Base-by-base conservation (phyloP, 2,113 vertebrate genomes). In the Ceyx melanurus region DNA sequence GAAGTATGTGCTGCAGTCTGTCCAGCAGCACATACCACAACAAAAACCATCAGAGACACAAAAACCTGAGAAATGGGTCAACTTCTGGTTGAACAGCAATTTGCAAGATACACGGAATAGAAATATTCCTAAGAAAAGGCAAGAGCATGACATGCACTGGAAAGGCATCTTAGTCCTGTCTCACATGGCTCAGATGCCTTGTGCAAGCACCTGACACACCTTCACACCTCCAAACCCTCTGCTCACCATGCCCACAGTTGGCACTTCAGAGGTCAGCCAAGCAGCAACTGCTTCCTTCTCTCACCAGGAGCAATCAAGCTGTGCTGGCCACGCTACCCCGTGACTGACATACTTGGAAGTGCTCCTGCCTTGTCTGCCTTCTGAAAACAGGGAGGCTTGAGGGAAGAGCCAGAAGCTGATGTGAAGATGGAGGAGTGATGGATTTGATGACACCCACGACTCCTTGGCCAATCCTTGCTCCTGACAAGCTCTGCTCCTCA, bases 361-460 rank as follows among this genome's bases (percentile, higher is more conserved):
- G 25, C 19, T 79, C 23, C 37, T 75, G 79, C 18, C 7, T 79
- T 8, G 42, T 57, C 13, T 0, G 0, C 15, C 29, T 73, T 53
- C 29, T 45, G 7, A 56, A 75, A 68, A 40, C 2, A 5, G 2
- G 9, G 33, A 37, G 37, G n/a, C 29, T 15, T 28, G 28, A 29
- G 43, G 2, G 3, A 33, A 2, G 20, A 46, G 4, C 53, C 0
- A 25, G 43, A 64, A 91, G 72, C 0, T 0, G 28, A 40, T 80
- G 13, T n/a, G 22, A 86, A 23, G 28, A 54, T 6, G 7, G 15
- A 92, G 11, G 22, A 70, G n/a, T 29, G 35, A 65, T 0, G 0
- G 82, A 79, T 65, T 18, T 80, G 53, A 43, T 17, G 1, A 37
- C 20, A 66, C 8, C 4, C 2, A 2, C 35, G 54, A 73, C 13